These are phyloP conservation scores for Polietes domitor DNA, from an alignment of 2,888 invertebrate species.

Conservation along the genomic window DNA sequence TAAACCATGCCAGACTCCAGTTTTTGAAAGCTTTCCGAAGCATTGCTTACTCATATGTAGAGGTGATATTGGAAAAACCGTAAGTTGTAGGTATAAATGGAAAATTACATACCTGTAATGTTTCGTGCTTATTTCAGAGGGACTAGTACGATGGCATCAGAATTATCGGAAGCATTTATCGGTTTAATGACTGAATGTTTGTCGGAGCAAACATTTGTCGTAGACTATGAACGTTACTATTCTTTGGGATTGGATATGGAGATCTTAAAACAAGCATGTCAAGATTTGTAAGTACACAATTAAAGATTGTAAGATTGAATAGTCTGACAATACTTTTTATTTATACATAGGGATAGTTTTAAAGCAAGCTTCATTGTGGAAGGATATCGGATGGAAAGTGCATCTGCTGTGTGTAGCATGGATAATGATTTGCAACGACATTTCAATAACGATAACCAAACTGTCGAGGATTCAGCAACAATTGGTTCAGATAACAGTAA, in stretches of 20 bases:
- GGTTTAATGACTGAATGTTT: conserved; percentile 82
- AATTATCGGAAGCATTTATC: conserved; percentile 75
- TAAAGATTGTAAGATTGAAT: not conserved
- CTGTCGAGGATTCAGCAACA: not conserved
- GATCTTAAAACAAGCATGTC: conserved; percentile 83
- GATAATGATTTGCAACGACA: conserved; percentile 27
- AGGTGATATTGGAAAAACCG: conserved; percentile 77
- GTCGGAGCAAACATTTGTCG: conserved; percentile 83
- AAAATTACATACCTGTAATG: too few species aligned
- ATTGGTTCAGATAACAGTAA: not conserved
- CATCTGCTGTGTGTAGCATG: conserved; percentile 54
- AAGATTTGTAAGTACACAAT: conserved; percentile 85
- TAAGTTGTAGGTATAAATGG: too few species aligned
- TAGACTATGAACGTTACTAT: conserved; percentile 86
- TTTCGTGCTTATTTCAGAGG: conserved; percentile 61
- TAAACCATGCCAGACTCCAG: conserved; percentile 80
- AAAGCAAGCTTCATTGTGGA: conserved; percentile 74
- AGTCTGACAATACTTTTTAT: too few species aligned
- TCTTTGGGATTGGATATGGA: conserved; percentile 87
- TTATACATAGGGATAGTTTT: conserved; percentile 66
- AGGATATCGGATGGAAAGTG: conserved; percentile 72
- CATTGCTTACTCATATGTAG: conserved; percentile 79
- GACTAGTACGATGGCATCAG: conserved; percentile 70
- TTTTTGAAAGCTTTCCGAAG: conserved; percentile 80
- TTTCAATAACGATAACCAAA: not conserved